Evolutionary conservation across 2,113 vertebrate genomes (phyloP).

Genomic region (Dunckerocampus dactyliophorus): DNA sequence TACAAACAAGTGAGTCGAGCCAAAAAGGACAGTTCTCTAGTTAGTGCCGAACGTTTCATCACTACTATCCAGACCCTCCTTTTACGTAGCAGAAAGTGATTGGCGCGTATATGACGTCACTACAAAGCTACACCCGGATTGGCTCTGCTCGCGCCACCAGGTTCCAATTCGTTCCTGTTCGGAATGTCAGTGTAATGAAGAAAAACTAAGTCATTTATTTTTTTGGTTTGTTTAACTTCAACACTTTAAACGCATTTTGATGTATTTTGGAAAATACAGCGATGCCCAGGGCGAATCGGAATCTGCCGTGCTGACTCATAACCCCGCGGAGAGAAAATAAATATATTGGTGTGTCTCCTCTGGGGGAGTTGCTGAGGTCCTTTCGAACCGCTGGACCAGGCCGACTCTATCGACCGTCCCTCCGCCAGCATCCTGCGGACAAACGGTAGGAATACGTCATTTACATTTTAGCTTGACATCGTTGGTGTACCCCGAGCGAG

Average conservation of each 20-base stretch:
- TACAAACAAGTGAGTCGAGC: no score
- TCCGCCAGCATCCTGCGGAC: slow-evolving; percentile 29
- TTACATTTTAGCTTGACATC: background rate
- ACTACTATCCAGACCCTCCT: no score
- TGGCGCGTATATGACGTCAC: slow-evolving; percentile 7
- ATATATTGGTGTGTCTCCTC: background rate
- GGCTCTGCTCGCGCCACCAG: slow-evolving; percentile 19
- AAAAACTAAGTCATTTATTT: background rate
- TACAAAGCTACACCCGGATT: slow-evolving; percentile 24
- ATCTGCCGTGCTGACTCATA: background rate
- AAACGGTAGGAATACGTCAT: slow-evolving; percentile 37
- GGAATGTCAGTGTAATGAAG: slow-evolving; percentile 4
- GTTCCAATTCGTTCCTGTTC: slow-evolving; percentile 14
- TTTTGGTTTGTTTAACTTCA: background rate
- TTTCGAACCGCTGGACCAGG: slow-evolving; percentile 43
- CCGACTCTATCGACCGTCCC: slow-evolving; percentile 39
- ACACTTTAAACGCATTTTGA: background rate
- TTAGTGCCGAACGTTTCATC: no score
- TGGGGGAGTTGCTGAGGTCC: slow-evolving; percentile 34
- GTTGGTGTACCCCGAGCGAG: background rate
- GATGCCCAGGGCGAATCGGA: background rate
- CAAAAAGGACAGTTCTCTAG: no score
- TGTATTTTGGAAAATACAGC: no score
- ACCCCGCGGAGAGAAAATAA: background rate
- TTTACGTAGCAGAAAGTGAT: background rate